A percentile compares a stretch with the other conserved stretches of the same genome.
Conservation (phyloP, 2,888 invertebrate species). For the Ferrisia virgata region DNA sequence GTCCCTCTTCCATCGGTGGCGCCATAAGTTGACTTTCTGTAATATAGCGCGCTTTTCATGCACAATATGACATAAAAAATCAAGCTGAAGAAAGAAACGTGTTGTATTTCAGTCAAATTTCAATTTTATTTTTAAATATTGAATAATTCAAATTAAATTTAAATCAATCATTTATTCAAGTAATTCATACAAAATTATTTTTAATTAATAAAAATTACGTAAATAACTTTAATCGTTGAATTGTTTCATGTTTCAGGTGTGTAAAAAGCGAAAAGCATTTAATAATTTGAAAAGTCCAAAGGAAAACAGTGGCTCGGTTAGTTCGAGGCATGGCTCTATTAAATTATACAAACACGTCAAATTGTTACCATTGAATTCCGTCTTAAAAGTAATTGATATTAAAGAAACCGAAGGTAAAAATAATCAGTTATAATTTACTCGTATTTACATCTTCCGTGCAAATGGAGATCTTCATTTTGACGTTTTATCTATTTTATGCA, state of each 20-base stretch:
- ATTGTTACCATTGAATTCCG: constrained; percentile 81
- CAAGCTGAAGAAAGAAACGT: too few species aligned
- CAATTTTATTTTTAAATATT: too few species aligned
- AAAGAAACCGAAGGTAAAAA: constrained; percentile 76
- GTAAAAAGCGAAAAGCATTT: constrained; percentile 69
- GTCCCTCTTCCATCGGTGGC: too few species aligned
- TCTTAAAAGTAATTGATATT: constrained; percentile 88
- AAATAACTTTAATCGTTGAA: not conserved
- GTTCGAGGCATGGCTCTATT: constrained; percentile 61
- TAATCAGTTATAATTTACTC: too few species aligned
- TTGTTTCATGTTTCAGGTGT: constrained; percentile 55
- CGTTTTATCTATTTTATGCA: not conserved
- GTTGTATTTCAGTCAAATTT: too few species aligned
- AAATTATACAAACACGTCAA: constrained; percentile 90
- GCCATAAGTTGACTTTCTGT: too few species aligned
- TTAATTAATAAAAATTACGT: too few species aligned
- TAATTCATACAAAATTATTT: constrained; percentile 6
- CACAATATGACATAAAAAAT: too few species aligned
- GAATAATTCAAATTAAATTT: too few species aligned
- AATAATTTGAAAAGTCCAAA: constrained; percentile 70
- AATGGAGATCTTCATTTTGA: not conserved
- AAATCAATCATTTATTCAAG: too few species aligned
- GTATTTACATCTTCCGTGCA: constrained; percentile 30
- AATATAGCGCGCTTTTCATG: too few species aligned
- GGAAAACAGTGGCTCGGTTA: constrained; percentile 53